Conservation (phyloP, 2,113 vertebrate species). For the Syrrhaptes paradoxus region DNA sequence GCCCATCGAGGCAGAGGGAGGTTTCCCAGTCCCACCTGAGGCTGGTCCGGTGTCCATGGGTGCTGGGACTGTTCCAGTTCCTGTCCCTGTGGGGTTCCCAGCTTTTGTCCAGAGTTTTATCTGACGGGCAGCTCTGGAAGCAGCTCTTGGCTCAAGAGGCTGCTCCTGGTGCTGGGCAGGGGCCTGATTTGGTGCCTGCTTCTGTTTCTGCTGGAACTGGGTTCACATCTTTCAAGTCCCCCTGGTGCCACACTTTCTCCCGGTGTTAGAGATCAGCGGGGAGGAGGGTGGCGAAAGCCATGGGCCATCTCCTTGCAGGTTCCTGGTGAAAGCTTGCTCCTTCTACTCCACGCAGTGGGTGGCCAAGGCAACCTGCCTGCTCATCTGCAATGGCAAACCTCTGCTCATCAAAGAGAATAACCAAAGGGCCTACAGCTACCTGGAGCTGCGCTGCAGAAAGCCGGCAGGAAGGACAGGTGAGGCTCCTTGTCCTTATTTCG, state of each 20-base stretch:
- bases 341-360: slow-evolving; percentile 69
- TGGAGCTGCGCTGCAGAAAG: slow-evolving; percentile 72
- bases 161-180: neutral
- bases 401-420: slow-evolving; percentile 68
- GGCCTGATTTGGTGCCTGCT: neutral
- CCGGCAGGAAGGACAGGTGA: slow-evolving; percentile 25
- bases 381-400: slow-evolving; percentile 56
- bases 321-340: slow-evolving; percentile 76
- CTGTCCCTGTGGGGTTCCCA: neutral
- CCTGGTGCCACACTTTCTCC: neutral
- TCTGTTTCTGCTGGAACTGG: neutral
- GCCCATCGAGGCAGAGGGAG: neutral
- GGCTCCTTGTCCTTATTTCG: neutral
- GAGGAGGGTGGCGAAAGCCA: neutral
- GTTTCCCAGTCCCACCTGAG: neutral
- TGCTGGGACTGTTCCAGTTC: neutral
- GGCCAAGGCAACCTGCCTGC: slow-evolving; percentile 67
- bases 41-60: neutral
- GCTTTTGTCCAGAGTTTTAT: neutral
- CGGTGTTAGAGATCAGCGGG: neutral
- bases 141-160: neutral
- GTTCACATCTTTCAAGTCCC: neutral
- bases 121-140: neutral
- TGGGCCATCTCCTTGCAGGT: slow-evolving; percentile 27
- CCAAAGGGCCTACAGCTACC: slow-evolving; percentile 65